Evolutionary conservation across 2,113 vertebrate genomes (phyloP), one percentile per base, ranked within the genome.

Genomic region (Nipponia nippon): DNA sequence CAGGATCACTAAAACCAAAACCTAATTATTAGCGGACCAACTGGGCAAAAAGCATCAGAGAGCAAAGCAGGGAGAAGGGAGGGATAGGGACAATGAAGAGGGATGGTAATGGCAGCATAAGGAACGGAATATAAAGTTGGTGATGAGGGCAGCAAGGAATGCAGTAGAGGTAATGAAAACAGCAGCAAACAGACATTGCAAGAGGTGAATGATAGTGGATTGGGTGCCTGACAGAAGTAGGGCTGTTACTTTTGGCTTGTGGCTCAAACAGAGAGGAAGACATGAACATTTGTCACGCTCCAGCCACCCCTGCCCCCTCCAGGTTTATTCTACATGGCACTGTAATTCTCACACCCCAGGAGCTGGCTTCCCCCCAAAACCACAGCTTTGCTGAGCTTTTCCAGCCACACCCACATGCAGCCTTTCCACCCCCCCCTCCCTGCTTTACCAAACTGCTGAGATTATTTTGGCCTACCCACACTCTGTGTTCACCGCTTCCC

Each of bases 171-270:
- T 40, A 59, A 72, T 8, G n/a, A 58, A 22, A 83, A 2, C 38
- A 72, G 62, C 42, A 76, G 47, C 42, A 59, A 50, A 49, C 49
- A 53, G 38, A 27, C 13, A 3, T 9, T 62, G 56, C 18, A 32
- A 4, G 13, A 42, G 52, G 38, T 50, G 44, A 69, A n/a, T 0
- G 0, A 1, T 7, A 58, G 40, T 9, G 22, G 40, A 30, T 3
- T 4, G 30, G 26, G 19, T 29, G 23, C 52, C 22, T 44, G 40
- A 18, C 26, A 75, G 22, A 46, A 79, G 46, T 16, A 73, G 12
- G 63, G 9, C 49, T 77, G 49, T 50, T 42, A 30, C 36, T 89
- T 66, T 58, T 55, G 62, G 14, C 63, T 84, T 67, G 69, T 27
- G 25, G 32, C 9, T 86, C 49, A 50, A 16, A 17, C 26, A 55